Percentiles rank a stretch among this genome's conserved stretches.
phyloP scores from a whole-genome alignment of 2,113 vertebrate species.

The Fregata magnificens region DNA sequence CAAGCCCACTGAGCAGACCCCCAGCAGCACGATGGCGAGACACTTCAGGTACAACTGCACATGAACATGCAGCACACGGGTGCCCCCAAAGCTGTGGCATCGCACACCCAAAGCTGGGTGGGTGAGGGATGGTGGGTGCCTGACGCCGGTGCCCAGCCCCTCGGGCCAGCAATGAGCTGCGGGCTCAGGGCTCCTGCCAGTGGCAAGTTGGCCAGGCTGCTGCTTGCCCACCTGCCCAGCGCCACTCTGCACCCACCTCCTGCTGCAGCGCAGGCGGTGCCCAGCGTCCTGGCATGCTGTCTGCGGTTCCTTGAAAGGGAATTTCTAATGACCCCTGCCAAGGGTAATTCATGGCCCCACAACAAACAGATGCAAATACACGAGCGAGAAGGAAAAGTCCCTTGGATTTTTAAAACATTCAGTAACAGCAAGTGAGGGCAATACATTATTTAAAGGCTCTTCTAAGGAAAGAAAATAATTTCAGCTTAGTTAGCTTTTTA shows the following conservation, averaged over 20 bases:
- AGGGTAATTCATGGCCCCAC: neutral
- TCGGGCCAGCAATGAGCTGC: rapidly evolving
- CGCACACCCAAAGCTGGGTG: neutral
- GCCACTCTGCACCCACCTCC: neutral
- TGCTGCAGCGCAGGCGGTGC: neutral
- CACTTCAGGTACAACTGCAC: neutral
- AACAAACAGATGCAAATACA: neutral
- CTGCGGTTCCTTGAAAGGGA: neutral
- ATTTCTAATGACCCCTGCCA: neutral
- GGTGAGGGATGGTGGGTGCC: neutral
- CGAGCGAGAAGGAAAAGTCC: neutral
- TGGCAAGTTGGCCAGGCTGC: neutral
- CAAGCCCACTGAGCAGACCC: neutral
- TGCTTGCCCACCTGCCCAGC: neutral
- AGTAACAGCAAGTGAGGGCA: neutral
- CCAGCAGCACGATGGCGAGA: neutral
- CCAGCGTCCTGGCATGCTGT: rapidly evolving
- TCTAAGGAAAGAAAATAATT: conserved; percentile 13
- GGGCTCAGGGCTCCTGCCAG: neutral
- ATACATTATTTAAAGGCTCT: conserved; percentile 52
- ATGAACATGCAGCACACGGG: rapidly evolving
- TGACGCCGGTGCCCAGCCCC: rapidly evolving
- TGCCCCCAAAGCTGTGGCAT: neutral
- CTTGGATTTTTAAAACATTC: neutral
- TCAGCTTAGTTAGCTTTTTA: conserved; percentile 56